Percentiles rank a stretch among this genome's conserved stretches.
Conservation (phyloP, 2,113 vertebrate genomes). For the Pavo muticus region DNA sequence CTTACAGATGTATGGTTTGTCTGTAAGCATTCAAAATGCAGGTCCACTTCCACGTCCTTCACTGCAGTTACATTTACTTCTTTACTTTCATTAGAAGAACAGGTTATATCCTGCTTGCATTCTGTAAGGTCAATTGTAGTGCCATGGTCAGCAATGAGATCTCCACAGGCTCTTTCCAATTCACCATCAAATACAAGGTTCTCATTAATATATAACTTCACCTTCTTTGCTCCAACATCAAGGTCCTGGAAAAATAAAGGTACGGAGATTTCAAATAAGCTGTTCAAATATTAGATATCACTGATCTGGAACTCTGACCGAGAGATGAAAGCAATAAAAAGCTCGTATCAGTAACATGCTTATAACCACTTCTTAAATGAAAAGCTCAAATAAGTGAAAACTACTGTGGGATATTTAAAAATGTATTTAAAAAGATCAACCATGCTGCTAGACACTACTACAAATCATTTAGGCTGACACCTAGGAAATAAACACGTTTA, state of each 20-base stretch:
- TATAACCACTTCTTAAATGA: not conserved
- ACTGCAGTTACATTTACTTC: not conserved
- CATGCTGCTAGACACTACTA: not conserved
- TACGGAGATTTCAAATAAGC: not conserved
- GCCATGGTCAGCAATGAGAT: slow-evolving; percentile 79
- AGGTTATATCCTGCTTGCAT: not conserved
- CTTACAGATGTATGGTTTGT: not conserved
- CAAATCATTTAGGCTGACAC: not conserved
- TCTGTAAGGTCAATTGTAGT: slow-evolving; percentile 75
- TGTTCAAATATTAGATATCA: not conserved
- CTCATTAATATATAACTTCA: slow-evolving; percentile 91
- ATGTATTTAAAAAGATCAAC: not conserved
- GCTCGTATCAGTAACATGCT: not conserved
- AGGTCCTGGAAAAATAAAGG: slow-evolving; percentile 83
- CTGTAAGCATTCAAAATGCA: not conserved
- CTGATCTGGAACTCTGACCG: not conserved
- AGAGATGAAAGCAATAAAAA: not conserved
- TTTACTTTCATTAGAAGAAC: not conserved
- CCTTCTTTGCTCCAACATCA: slow-evolving; percentile 84
- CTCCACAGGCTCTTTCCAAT: slow-evolving; percentile 86
- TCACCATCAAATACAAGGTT: slow-evolving; percentile 88
- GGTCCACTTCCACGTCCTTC: not conserved
- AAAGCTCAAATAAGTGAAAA: not conserved
- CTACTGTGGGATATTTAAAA: not conserved
- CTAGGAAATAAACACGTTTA: not conserved